phyloP scores from a whole-genome alignment of 2,888 invertebrate species.

The Galeopsomyia nigrocyanea region DNA sequence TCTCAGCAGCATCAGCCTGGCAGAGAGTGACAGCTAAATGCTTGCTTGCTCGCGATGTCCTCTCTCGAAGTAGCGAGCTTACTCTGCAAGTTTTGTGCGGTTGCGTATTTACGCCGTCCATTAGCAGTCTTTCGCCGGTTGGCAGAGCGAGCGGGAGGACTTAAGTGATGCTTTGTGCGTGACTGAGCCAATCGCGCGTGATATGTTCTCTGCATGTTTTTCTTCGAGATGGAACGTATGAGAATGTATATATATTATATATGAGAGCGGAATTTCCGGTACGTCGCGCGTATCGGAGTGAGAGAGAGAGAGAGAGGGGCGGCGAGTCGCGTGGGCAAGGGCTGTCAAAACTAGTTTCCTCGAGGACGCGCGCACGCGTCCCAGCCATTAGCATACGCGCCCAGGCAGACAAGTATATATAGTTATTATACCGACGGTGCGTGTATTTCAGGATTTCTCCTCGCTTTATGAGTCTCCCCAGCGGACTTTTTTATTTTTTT shows the following conservation, averaged over 20 bases:
- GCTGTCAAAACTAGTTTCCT: constrained; percentile 66
- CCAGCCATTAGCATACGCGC: constrained; percentile 40
- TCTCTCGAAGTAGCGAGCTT: constrained; percentile 32
- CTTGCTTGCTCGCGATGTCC: constrained; percentile 5
- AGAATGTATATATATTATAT: too few relatives aligned
- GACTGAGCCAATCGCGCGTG: constrained; percentile 14
- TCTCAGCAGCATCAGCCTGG: not conserved
- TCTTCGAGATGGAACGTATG: not conserved
- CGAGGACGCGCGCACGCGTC: constrained; percentile 1
- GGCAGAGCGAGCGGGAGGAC: constrained; percentile 27
- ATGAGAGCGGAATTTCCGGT: too few relatives aligned
- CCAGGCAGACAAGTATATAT: too few relatives aligned
- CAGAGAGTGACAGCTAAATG: constrained; percentile 30
- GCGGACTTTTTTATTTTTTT: too few relatives aligned
- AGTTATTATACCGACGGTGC: too few relatives aligned
- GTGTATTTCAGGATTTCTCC: too few relatives aligned
- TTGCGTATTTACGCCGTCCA: constrained; percentile 53
- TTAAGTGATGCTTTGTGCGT: constrained; percentile 66
- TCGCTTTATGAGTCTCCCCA: too few relatives aligned
- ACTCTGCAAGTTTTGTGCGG: constrained; percentile 50
- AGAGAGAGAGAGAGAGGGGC: constrained; percentile 41
- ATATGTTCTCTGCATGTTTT: not conserved
- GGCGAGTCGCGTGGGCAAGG: constrained; percentile 64
- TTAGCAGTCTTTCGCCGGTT: constrained; percentile 62
- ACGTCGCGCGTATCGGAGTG: too few relatives aligned